These are phyloP conservation scores for Eupristina koningsbergeri DNA, from an alignment of 1,140 invertebrate species.

Conservation along the genomic window DNA sequence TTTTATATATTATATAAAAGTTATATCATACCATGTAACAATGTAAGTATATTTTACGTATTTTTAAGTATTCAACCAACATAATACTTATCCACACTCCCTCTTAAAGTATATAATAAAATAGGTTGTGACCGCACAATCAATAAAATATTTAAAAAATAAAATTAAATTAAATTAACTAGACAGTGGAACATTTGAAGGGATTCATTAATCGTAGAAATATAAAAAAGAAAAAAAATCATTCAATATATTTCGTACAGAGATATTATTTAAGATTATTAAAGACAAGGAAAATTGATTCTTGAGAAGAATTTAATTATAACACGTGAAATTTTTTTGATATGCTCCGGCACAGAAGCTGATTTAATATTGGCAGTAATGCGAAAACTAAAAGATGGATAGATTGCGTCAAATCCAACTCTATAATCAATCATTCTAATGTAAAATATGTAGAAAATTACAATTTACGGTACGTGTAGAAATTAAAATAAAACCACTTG, in stretches of 20 bases:
- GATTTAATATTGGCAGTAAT: not conserved
- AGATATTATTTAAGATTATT: not conserved
- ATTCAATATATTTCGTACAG: not conserved
- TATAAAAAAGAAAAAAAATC: not conserved
- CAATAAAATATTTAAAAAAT: not conserved
- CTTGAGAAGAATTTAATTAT: not conserved
- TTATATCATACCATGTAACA: not conserved
- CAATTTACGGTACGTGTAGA: not conserved
- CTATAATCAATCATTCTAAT: slow-evolving; percentile 14
- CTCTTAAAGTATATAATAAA: not conserved
- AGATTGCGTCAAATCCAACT: not conserved
- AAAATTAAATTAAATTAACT: too few species aligned
- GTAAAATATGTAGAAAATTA: not conserved
- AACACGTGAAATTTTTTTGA: not conserved
- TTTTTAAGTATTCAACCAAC: not conserved
- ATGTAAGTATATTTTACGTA: not conserved
- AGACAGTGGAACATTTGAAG: too few species aligned
- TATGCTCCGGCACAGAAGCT: not conserved
- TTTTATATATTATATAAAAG: not conserved
- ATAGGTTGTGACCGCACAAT: not conserved
- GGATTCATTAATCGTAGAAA: not conserved
- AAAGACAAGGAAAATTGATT: not conserved
- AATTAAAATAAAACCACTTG: not conserved
- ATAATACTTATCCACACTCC: not conserved
- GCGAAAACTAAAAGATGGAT: not conserved